Evolutionary conservation across 1,140 invertebrate genomes (phyloP), one percentile per base, ranked within the genome.

Genomic region (Rhopalosiphum maidis): DNA sequence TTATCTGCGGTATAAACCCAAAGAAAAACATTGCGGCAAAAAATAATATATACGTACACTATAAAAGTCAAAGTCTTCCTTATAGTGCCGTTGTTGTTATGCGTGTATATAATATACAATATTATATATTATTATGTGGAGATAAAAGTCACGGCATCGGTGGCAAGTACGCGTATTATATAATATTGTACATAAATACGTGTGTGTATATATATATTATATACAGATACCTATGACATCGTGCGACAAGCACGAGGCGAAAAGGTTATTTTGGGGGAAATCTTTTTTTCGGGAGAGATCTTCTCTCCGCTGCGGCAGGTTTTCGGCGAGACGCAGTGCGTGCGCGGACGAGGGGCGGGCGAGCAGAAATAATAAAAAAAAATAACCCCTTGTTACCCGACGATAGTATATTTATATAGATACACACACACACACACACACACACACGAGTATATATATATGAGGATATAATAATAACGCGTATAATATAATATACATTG

Each of bases 401-500:
- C 15, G 30, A n/a, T 77, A 77, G n/a, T 77, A 77, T 68, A n/a
- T 68, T 4, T 68, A 68, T 68, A 54, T 9, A 46, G 41, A 41
- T 41, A 41, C 3, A 41, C 41, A 41, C 41, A 3, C 41, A 41
- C 41, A 41, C 3, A 41, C 41, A 41, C 41, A 3, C 41, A 41
- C 41, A 41, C 37, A 2, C 37, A 1, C 2, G 37, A 37, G 37
- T 41, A 41, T 46, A 68, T n/a, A 68, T 68, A 68, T 77, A 77
- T 77, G n/a, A 77, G 60, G 30, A 77, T 18, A 77, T 77, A 77
- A 77, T 68, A 68, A 68, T 77, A 77, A 77, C 60, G 60, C 60
- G 60, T 77, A 77, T n/a, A 77, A 18, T 68, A 68, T 68, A 68
- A 77, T 77, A 77, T 77, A 77, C 60, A 77, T n/a, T 77, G 60